These are phyloP conservation scores for Papilio helenus DNA, from an alignment of 1,140 invertebrate species.

Conservation along the genomic window DNA sequence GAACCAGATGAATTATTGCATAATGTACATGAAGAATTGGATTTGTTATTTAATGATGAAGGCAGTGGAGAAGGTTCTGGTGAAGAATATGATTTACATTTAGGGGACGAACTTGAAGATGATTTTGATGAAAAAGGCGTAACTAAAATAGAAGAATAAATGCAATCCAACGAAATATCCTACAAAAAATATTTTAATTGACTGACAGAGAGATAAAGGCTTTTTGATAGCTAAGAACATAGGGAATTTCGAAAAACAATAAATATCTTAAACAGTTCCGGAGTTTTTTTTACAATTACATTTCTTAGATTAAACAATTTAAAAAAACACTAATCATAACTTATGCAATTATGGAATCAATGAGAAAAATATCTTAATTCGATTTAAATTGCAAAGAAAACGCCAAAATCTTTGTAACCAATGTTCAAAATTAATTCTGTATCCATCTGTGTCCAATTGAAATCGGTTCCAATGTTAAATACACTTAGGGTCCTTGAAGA, in stretches of 20 bases:
- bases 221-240: neutral
- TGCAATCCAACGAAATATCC: neutral
- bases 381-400: no score
- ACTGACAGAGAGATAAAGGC: neutral
- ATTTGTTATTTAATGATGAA: slow-evolving; percentile 29
- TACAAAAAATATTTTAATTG: neutral
- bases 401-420: no score
- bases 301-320: no score
- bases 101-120: slow-evolving; percentile 23
- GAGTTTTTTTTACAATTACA: no score
- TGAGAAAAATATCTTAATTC: no score
- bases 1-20: slow-evolving; percentile 1
- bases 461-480: no score
- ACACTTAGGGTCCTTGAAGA: no score
- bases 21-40: slow-evolving; percentile 9
- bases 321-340: no score
- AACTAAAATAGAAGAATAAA: slow-evolving; percentile 33
- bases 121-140: slow-evolving; percentile 31
- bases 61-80: slow-evolving; percentile 36
- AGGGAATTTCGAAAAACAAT: neutral
- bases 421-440: no score
- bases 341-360: no score
- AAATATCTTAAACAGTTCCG: neutral
- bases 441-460: no score
- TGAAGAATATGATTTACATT: slow-evolving; percentile 15